Evolutionary conservation across 2,797 vertebrate species (phyloP).

Genomic region (Pitangus sulphuratus): DNA sequence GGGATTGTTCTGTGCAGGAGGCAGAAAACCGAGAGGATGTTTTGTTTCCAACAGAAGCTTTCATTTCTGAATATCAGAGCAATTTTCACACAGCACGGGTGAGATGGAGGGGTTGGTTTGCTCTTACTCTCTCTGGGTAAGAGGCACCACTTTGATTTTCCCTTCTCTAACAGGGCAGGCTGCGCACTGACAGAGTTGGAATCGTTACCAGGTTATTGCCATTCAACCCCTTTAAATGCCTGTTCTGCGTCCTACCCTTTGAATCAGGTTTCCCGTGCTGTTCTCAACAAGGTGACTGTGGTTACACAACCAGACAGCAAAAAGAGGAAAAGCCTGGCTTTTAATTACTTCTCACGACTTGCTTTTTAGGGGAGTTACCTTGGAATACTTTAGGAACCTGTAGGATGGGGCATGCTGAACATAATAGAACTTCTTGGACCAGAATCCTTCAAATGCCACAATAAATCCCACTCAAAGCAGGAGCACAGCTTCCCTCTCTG

Average conservation of each 20-base stretch:
- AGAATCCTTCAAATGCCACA: neutral
- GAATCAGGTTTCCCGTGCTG: neutral
- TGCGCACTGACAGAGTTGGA: neutral
- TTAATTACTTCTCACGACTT: neutral
- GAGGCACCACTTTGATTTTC: neutral
- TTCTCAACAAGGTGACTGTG: fast-evolving
- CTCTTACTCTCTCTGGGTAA: neutral
- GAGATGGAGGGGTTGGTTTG: neutral
- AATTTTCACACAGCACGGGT: no score
- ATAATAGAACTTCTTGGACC: neutral
- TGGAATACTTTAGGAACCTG: neutral
- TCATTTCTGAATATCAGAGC: neutral
- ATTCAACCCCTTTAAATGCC: neutral
- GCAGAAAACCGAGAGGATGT: neutral
- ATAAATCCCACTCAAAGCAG: neutral
- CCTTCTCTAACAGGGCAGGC: neutral
- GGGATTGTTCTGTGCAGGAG: neutral
- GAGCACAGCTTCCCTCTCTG: neutral
- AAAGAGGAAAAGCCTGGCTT: neutral
- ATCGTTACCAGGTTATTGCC: neutral
- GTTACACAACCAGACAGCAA: neutral
- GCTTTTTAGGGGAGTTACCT: neutral
- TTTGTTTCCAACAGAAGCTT: neutral
- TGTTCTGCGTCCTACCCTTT: neutral
- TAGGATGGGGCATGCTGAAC: neutral